Base-by-base conservation (phyloP, 2,113 vertebrate genomes). In the Acanthochromis polyacanthus region DNA sequence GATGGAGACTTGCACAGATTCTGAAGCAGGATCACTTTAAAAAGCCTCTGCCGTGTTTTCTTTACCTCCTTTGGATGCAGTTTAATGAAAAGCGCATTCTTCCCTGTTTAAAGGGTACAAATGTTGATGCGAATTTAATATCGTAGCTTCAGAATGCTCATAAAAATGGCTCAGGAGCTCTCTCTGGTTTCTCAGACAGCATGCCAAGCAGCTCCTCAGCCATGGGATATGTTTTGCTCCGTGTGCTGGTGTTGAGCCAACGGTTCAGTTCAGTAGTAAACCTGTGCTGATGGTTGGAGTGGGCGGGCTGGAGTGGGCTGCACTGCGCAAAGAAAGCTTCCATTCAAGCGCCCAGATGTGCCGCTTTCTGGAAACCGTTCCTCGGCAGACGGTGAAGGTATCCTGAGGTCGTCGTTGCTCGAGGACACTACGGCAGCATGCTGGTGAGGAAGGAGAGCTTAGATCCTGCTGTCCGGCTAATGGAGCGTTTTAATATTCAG, bases 231-330 rank as follows among this genome's bases (percentile, higher is more conserved):
- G 30, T 62, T 77, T 75, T 82, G 67, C 62, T 91, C 48, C 77
- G 68, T n/a, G 12, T 68, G 81, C 50, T 85, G 80, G 70, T 81
- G 23, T 28, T 5, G 84, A 80, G 85, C 81, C 80, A 79, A 61
- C 17, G 46, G 28, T 81, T 69, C 70, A 6, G 28, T 81, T 69
- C 70, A 6, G 59, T 38, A 64, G 71, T 82, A 62, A 82, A 82
- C 32, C 74, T 81, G 36, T 71, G 71, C 61, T 67, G 63, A 52
- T 78, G 19, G 73, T 62, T 70, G 71, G 43, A 53, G 43, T 68
- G 75, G 58, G 84, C 59, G 84, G 76, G 66, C 28, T 0, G 20
- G 52, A 88, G 82, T 80, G 78, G 80, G 88, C 86, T 75, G 84
- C 71, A 73, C 51, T 74, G 80, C 59, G 45, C 30, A 28, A 71